Evolutionary conservation across 1,140 invertebrate genomes (phyloP), one percentile per base, ranked within the genome.

Genomic region (Diplogasteroides magnus): DNA sequence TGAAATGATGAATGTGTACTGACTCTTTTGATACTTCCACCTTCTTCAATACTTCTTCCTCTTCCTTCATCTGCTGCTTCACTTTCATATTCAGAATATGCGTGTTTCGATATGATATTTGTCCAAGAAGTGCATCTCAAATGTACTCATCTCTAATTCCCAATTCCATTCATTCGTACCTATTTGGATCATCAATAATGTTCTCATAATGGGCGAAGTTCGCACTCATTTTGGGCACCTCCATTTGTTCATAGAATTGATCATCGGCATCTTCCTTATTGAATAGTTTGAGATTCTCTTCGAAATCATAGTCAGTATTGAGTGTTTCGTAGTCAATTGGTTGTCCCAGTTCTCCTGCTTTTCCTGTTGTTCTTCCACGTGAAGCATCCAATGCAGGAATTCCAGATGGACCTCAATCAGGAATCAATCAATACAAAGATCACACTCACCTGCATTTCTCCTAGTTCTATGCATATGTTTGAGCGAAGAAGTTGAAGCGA

Each of bases 201-300:
- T 81, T 81, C 56, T 81, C 81, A 63, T 83, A 74, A 67, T 81
- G 73, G n/a, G 23, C 77, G 68, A 65, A 75, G 61, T 75, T 75
- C 58, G 65, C 31, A 29, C 65, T 73, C 31, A 68, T 57, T 32
- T 73, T 74, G 26, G 64, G 48, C 37, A 67, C 73, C 55, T 74
- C 72, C 13, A 67, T 64, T 15, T n/a, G 66, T n/a, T 74, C 72
- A 28, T 67, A 73, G 62, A 64, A 60, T 13, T 68, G 32, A n/a
- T 73, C 68, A 31, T 73, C 72, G 26, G 56, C 32, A 14, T 27
- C 31, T 19, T 72, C 72, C 61, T 82, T 82, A 31, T 74, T 69
- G 37, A 81, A 83, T n/a, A 82, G 62, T 15, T 75, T 66, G 27
- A 81, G 56, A 71, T 81, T 81, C 13, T 58, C 69, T 25, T 23